phyloP scores from a whole-genome alignment of 2,888 invertebrate genomes.

The Heteropelma amictum region DNA sequence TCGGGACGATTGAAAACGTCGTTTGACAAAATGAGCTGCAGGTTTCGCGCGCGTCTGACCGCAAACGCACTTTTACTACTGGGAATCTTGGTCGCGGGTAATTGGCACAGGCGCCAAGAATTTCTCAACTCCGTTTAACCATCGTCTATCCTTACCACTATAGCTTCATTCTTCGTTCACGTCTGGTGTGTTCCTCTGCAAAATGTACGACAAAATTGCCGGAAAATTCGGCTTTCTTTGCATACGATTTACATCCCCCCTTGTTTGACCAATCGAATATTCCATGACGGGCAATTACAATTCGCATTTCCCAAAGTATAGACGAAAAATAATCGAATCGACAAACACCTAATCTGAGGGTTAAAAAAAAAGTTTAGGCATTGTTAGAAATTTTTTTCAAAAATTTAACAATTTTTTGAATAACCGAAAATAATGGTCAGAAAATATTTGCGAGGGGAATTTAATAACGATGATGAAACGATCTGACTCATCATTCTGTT shows the following conservation, averaged over 20 bases:
- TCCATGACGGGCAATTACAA: neutral
- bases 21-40: neutral
- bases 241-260: neutral
- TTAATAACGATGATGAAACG: too few species aligned
- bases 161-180: slow-evolving; percentile 14
- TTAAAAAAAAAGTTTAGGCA: too few species aligned
- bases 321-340: too few species aligned
- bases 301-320: too few species aligned
- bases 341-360: too few species aligned
- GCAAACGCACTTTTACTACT: slow-evolving; percentile 26
- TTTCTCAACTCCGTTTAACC: slow-evolving; percentile 33
- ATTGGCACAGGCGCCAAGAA: neutral
- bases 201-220: slow-evolving; percentile 41
- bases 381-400: too few species aligned
- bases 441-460: too few species aligned
- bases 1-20: too few species aligned
- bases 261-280: neutral
- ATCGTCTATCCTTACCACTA: slow-evolving; percentile 50
- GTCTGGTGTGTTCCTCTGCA: slow-evolving; percentile 30
- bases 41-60: slow-evolving; percentile 30
- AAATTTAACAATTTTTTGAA: too few species aligned
- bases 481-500: too few species aligned
- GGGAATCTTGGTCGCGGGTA: neutral
- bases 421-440: too few species aligned
- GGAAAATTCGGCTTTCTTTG: neutral